Conservation (phyloP, 1,140 invertebrate genomes). For the Heterodera carotae region DNA sequence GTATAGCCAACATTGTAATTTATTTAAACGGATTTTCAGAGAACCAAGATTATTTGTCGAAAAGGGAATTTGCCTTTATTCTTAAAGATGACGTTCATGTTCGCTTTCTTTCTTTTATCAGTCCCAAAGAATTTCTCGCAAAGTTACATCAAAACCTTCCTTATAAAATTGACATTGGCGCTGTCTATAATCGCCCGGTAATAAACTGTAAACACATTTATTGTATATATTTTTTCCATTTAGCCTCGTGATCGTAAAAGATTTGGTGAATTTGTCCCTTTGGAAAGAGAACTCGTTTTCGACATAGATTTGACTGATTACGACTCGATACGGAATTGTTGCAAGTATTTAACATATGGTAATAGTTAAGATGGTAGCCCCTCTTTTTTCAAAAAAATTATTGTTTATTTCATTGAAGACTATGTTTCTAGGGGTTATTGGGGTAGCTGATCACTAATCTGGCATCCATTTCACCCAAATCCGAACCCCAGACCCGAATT, state of each 20-base stretch:
- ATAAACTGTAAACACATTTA: conserved; percentile 47
- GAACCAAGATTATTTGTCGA: conserved; percentile 71
- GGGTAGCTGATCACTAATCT: no score
- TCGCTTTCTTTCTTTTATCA: conserved; percentile 83
- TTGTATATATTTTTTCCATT: conserved; percentile 43
- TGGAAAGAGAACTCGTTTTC: conserved; percentile 89
- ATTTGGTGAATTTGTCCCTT: conserved; percentile 69
- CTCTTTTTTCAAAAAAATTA: no score
- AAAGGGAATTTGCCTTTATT: conserved; percentile 94
- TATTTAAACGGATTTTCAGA: not conserved
- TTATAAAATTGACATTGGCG: conserved; percentile 93
- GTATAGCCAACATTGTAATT: no score
- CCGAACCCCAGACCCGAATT: no score
- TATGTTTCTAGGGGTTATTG: no score
- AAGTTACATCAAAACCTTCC: conserved; percentile 78
- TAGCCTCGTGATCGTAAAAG: conserved; percentile 72
- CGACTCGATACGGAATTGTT: conserved; percentile 89
- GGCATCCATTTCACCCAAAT: no score
- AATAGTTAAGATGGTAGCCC: no score
- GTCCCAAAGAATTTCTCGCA: conserved; percentile 78
- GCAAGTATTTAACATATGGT: conserved; percentile 68
- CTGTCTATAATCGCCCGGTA: conserved; percentile 80
- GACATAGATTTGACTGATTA: conserved; percentile 99
- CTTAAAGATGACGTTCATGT: conserved; percentile 89
- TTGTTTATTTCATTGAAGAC: no score